phyloP scores from a whole-genome alignment of 2,113 vertebrate species.

The Copsychus sechellarum region DNA sequence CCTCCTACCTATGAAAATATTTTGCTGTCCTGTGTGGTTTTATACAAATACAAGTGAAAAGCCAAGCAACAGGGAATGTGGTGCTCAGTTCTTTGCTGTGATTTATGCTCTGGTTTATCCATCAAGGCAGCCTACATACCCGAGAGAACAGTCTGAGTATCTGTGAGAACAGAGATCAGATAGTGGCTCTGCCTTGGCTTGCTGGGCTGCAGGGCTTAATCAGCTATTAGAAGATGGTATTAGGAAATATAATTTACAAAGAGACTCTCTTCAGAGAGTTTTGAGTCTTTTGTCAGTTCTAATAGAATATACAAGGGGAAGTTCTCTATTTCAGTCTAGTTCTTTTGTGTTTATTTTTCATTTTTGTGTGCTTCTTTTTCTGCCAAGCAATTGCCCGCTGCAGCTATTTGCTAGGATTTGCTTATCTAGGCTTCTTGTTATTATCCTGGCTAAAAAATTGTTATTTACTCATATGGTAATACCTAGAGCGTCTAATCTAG shows the following conservation, averaged over 20 bases:
- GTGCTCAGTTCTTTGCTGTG: neutral
- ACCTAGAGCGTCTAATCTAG: neutral
- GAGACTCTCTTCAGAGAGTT: neutral
- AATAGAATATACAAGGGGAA: neutral
- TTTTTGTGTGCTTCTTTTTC: neutral
- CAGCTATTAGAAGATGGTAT: neutral
- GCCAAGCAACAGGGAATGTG: neutral
- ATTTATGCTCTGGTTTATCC: neutral
- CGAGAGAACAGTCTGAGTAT: neutral
- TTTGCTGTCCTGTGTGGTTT: neutral
- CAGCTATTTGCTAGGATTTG: neutral
- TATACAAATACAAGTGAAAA: neutral
- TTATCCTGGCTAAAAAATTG: neutral
- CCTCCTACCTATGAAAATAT: conserved; percentile 25
- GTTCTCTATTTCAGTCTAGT: neutral
- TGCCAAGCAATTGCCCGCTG: neutral
- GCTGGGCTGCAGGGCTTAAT: neutral
- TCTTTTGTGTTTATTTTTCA: neutral
- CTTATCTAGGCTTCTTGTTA: neutral
- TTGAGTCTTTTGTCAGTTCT: neutral
- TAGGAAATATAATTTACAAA: neutral
- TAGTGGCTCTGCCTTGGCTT: rapidly evolving
- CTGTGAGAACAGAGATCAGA: neutral
- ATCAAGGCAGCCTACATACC: neutral
- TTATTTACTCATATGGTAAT: neutral